These are phyloP conservation scores for Cavia aperea DNA, from an alignment of 2,113 vertebrate genomes.

Conservation along the genomic window DNA sequence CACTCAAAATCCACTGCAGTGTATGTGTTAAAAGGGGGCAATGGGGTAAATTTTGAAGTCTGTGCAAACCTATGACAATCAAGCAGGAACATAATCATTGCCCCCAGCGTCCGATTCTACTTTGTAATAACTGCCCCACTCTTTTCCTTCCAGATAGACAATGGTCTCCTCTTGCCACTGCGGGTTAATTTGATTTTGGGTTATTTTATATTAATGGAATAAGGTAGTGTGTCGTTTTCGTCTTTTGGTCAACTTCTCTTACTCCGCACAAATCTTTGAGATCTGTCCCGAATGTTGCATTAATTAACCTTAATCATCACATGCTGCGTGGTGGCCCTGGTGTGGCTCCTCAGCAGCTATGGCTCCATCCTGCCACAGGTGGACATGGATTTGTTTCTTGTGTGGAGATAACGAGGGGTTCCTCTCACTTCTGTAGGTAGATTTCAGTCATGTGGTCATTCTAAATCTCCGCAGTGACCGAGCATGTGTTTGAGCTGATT, in stretches of 20 bases:
- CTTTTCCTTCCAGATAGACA: neutral
- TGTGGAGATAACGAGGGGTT: neutral
- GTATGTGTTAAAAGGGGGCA: neutral
- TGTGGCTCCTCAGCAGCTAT: fast-evolving
- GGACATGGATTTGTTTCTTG: neutral
- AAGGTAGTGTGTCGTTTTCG: neutral
- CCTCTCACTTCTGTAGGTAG: neutral
- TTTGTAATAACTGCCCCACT: fast-evolving
- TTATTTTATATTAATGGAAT: neutral
- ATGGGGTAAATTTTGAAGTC: neutral
- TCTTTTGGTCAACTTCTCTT: neutral
- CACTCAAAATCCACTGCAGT: neutral
- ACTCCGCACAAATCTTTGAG: neutral
- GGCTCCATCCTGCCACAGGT: neutral
- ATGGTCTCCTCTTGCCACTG: neutral
- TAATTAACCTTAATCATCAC: neutral
- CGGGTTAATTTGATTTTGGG: neutral
- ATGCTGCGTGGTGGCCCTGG: neutral
- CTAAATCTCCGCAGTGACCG: neutral
- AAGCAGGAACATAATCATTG: neutral
- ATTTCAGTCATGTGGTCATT: neutral
- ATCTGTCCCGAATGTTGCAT: too few species aligned
- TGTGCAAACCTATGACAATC: neutral
- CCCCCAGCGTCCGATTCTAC: fast-evolving
- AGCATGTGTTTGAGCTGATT: neutral